These are phyloP conservation scores for Diplosoma virens DNA, from an alignment of 23 tunicate species.

Conservation along the genomic window DNA sequence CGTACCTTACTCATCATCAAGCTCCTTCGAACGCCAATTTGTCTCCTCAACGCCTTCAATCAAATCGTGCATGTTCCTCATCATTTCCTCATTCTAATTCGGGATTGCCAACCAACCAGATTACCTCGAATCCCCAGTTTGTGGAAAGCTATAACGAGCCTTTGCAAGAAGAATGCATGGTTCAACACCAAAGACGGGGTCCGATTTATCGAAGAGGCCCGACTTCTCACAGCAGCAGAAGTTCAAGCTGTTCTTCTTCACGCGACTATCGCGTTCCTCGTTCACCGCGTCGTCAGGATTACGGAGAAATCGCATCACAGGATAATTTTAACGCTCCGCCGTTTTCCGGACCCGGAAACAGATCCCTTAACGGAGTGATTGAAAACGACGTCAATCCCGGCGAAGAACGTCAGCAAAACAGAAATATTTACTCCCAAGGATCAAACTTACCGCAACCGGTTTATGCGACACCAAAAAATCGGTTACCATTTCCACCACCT, in stretches of 20 bases:
- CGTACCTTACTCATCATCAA: constrained; percentile 17
- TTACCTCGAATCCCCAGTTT: not conserved
- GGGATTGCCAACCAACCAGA: not conserved
- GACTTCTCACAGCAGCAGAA: constrained; percentile 73
- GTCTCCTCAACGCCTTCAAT: constrained; percentile 22
- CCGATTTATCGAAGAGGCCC: constrained; percentile 52
- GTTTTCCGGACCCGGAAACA: constrained; percentile 31
- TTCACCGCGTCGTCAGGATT: not conserved
- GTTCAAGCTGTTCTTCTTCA: constrained; percentile 65
- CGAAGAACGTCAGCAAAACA: not conserved
- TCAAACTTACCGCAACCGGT: too few relatives aligned
- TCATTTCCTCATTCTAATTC: not conserved
- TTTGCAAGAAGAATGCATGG: not conserved
- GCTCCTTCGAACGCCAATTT: constrained; percentile 38
- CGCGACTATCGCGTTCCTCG: constrained; percentile 18
- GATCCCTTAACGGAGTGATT: constrained; percentile 68
- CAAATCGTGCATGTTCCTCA: constrained; percentile 25
- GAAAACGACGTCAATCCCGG: constrained; percentile 52
- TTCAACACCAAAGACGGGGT: constrained; percentile 31
- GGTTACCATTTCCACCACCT: not conserved
- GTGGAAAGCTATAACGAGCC: not conserved
- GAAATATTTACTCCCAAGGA: too few relatives aligned
- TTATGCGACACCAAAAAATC: too few relatives aligned
- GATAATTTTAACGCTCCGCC: not conserved
- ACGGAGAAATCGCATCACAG: not conserved